phyloP scores from a whole-genome alignment of 2,888 invertebrate genomes.

The Drosophila rellima region DNA sequence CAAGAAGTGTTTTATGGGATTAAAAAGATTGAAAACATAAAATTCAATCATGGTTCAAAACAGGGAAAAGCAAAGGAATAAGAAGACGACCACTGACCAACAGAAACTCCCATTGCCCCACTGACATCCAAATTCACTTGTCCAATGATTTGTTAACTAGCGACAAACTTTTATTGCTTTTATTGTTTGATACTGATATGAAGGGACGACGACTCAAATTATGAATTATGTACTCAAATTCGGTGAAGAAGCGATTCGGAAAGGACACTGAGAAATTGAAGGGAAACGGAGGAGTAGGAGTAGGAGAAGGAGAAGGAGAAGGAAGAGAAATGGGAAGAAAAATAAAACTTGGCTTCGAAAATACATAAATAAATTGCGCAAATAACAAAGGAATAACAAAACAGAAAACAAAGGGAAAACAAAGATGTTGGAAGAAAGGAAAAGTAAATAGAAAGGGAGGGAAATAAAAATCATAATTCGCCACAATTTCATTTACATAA shows the following conservation, averaged over 20 bases:
- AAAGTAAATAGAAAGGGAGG: slow-evolving; percentile 15
- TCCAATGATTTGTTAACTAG: slow-evolving; percentile 77
- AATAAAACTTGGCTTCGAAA: slow-evolving; percentile 44
- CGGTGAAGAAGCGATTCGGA: slow-evolving; percentile 37
- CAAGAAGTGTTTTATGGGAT: too few species aligned
- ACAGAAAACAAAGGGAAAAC: slow-evolving; percentile 20
- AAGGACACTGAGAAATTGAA: slow-evolving; percentile 6
- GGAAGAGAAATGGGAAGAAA: slow-evolving; percentile 4
- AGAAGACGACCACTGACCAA: not conserved
- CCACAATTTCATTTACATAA: slow-evolving; percentile 83
- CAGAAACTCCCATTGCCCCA: slow-evolving; percentile 1
- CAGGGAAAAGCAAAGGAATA: slow-evolving; percentile 2
- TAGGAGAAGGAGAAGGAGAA: not conserved
- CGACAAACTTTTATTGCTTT: slow-evolving; percentile 73
- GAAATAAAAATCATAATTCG: slow-evolving; percentile 68
- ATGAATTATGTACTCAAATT: slow-evolving; percentile 69
- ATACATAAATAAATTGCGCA: slow-evolving; percentile 74
- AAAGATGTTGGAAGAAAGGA: slow-evolving; percentile 17
- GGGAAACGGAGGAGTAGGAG: not conserved
- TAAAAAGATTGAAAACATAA: too few species aligned
- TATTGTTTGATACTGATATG: slow-evolving; percentile 38
- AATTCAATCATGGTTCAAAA: too few species aligned
- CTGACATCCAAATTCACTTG: slow-evolving; percentile 40
- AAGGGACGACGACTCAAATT: slow-evolving; percentile 56
- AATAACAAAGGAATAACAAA: slow-evolving; percentile 45